phyloP scores from a whole-genome alignment of 2,888 invertebrate species.

The Tenthredo amoena region DNA sequence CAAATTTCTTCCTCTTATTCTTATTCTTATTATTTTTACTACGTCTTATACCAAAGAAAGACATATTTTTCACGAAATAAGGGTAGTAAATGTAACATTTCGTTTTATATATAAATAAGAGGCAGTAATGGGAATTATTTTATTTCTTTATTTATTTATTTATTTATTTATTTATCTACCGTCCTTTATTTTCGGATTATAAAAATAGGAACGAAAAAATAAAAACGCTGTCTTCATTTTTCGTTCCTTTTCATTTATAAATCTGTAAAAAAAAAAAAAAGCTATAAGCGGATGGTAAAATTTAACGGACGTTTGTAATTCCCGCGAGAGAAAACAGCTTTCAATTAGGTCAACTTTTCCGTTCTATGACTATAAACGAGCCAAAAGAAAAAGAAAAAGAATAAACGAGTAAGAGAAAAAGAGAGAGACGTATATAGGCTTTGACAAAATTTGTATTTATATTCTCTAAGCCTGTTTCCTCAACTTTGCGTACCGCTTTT shows the following conservation, averaged over 20 bases:
- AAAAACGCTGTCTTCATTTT: neutral
- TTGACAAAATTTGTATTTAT: constrained; percentile 42
- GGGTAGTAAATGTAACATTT: neutral
- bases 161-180: too few species aligned
- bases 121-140: too few species aligned
- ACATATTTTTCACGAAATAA: neutral
- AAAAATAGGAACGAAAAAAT: neutral
- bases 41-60: neutral
- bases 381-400: neutral
- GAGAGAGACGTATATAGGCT: neutral
- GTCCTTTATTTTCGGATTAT: too few species aligned
- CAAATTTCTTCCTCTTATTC: neutral
- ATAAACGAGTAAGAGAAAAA: neutral
- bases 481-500: neutral
- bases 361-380: constrained; percentile 20
- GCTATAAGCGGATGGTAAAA: neutral
- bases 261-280: neutral
- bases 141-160: too few species aligned
- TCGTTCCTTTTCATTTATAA: neutral
- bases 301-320: neutral
- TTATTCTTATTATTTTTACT: neutral
- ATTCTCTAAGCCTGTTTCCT: constrained; percentile 17
- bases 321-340: neutral
- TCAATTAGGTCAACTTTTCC: constrained; percentile 25
- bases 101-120: too few species aligned